These are phyloP conservation scores for Bombus sibiricus DNA, from an alignment of 1,140 invertebrate species.

Conservation along the genomic window DNA sequence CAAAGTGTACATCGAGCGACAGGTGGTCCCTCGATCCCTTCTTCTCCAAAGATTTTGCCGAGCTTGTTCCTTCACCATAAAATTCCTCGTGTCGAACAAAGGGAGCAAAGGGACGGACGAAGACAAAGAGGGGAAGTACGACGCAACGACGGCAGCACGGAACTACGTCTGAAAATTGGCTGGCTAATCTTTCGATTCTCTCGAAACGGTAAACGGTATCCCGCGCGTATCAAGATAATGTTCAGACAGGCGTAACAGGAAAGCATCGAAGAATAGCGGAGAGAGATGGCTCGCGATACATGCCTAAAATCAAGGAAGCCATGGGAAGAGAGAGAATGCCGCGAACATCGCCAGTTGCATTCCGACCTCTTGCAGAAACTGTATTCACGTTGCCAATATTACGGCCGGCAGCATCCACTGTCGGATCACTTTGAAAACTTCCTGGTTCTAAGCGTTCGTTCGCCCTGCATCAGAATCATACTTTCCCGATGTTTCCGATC, in stretches of 20 bases:
- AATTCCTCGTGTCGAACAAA: slow-evolving; percentile 46
- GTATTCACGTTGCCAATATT: slow-evolving; percentile 49
- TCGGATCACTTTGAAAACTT: slow-evolving; percentile 27
- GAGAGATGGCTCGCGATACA: background rate
- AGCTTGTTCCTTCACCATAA: slow-evolving; percentile 50
- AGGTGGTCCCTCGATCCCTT: slow-evolving; percentile 66
- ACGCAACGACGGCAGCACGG: background rate
- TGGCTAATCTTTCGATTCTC: slow-evolving; percentile 14
- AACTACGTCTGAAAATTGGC: slow-evolving; percentile 14
- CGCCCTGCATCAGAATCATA: background rate
- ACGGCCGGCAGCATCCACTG: slow-evolving; percentile 11
- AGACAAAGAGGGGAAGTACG: background rate
- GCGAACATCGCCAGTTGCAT: slow-evolving; percentile 25
- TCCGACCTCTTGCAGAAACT: slow-evolving; percentile 40
- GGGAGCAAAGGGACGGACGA: slow-evolving; percentile 33
- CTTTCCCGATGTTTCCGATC: background rate
- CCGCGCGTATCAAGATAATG: slow-evolving; percentile 3
- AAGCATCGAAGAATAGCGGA: background rate
- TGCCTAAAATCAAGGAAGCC: slow-evolving; percentile 2
- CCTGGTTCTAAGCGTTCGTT: slow-evolving; percentile 25
- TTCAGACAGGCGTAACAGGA: slow-evolving; percentile 10
- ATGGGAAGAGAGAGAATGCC: slow-evolving; percentile 5
- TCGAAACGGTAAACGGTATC: slow-evolving; percentile 22
- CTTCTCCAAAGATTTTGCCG: slow-evolving; percentile 57
- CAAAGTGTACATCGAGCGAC: slow-evolving; percentile 58